Evolutionary conservation across 2,797 vertebrate species (phyloP), one percentile per base, ranked within the genome.

Genomic region (Iguana delicatissima): DNA sequence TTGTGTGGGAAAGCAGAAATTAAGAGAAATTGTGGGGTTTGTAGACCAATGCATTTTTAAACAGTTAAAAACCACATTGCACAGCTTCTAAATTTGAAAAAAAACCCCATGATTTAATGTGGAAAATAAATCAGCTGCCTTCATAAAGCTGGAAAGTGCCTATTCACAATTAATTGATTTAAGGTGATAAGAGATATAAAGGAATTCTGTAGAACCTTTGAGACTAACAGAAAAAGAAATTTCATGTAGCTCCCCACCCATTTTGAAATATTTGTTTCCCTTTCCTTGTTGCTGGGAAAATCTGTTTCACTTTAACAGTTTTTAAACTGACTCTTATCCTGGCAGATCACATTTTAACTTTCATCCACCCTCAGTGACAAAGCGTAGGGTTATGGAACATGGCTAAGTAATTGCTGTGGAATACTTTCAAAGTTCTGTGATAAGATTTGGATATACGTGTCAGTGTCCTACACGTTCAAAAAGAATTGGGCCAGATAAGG

Each of bases 1-100:
- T 83, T 64, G 84, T 67, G 84, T 86, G 86, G 93, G 69, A n/a
- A 92, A 89, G 93, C 38, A 74, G 80, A 83, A 84, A 64, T 80
- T 64, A 62, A 86, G 85, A 82, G 92, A 90, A 92, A 87, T 46
- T 42, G 14, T 13, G 13, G 50, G 42, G 64, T 13, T 13, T 93
- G 42, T 62, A 81, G 89, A 4, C 32, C 69, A 85, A 72, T 92
- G 83, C 46, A 73, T 62, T 82, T 93, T 80, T 86, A 29, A 18
- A 1, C 38, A 85, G 87, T 35, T 0, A 72, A 89, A 81, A 82
- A 89, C 77, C 67, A 69, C 52, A 26, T 22, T 12, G 32, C 55
- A 18, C 9, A 88, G n/a, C 69, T 22, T 26, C 57, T 80, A 69
- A 57, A 26, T 88, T 55, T 55, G 22, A 16, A 16, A 16, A 57